Conservation (phyloP, 2,888 invertebrate genomes). For the Hyles lineata region DNA sequence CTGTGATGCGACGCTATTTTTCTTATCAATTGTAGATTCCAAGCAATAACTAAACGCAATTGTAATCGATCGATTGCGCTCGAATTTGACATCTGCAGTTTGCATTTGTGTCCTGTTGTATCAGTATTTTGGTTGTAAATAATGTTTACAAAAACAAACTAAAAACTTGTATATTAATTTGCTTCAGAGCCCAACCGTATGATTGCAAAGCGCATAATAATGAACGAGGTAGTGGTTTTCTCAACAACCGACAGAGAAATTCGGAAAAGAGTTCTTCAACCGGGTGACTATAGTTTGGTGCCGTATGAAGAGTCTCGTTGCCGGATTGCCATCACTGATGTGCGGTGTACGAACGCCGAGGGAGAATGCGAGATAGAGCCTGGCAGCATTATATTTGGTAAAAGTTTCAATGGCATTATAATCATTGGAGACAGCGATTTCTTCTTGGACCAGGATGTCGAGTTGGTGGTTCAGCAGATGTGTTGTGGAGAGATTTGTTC, state of each 20-base stretch:
- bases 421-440: slow-evolving; percentile 78
- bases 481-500: slow-evolving; percentile 75
- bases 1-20: no score
- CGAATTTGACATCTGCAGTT: neutral
- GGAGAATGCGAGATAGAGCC: slow-evolving; percentile 64
- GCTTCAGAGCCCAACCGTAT: neutral
- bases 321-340: slow-evolving; percentile 63
- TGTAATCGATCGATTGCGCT: slow-evolving; percentile 2
- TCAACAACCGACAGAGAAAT: slow-evolving; percentile 69
- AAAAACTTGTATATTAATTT: neutral
- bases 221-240: slow-evolving; percentile 60
- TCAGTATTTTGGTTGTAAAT: neutral
- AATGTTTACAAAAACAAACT: neutral
- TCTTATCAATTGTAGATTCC: no score
- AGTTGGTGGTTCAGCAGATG: slow-evolving; percentile 83
- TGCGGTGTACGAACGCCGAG: slow-evolving; percentile 57
- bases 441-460: slow-evolving; percentile 81
- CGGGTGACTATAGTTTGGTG: slow-evolving; percentile 72
- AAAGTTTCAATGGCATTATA: slow-evolving; percentile 72
- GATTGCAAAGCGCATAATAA: slow-evolving; percentile 40
- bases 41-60: neutral
- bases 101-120: neutral
- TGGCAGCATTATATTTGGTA: slow-evolving; percentile 65
- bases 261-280: slow-evolving; percentile 64
- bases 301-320: slow-evolving; percentile 79